These are phyloP conservation scores for Phataginus tricuspis DNA, from an alignment of 2,797 vertebrate genomes.

Conservation along the genomic window DNA sequence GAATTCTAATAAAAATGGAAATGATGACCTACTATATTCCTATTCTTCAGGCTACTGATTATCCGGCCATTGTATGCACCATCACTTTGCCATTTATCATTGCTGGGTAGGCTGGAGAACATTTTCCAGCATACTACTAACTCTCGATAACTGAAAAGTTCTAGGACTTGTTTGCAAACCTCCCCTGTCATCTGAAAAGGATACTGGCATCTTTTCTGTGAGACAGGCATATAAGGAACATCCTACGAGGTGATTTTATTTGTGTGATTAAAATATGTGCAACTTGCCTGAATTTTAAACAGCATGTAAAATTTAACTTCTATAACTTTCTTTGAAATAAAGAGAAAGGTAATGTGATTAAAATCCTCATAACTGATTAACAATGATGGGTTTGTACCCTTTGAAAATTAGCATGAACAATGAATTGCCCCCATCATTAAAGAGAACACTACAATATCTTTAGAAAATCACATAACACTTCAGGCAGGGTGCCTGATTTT, in stretches of 20 bases:
- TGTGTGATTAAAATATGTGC: neutral
- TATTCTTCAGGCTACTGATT: neutral
- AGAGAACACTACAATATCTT: neutral
- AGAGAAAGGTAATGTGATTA: neutral
- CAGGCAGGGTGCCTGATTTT: neutral
- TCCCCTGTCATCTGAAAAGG: neutral
- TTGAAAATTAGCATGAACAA: neutral
- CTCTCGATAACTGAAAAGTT: conserved; percentile 9
- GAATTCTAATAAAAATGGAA: conserved; percentile 66
- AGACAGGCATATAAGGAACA: neutral
- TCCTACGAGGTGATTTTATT: neutral
- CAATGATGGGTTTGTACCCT: neutral
- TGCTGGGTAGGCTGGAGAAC: neutral
- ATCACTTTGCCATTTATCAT: neutral
- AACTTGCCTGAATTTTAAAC: neutral
- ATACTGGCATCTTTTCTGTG: neutral
- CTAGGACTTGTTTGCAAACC: neutral
- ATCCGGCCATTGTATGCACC: neutral
- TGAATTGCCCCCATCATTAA: neutral
- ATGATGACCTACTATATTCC: conserved; percentile 47
- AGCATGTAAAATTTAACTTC: neutral
- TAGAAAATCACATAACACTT: neutral
- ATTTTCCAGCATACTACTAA: conserved; percentile 19
- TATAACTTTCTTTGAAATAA: neutral
- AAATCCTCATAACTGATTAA: neutral